A percentile compares a stretch with the other conserved stretches of the same genome.
Conservation (phyloP, 2,797 vertebrate genomes). For the Rhinoraja longicauda region DNA sequence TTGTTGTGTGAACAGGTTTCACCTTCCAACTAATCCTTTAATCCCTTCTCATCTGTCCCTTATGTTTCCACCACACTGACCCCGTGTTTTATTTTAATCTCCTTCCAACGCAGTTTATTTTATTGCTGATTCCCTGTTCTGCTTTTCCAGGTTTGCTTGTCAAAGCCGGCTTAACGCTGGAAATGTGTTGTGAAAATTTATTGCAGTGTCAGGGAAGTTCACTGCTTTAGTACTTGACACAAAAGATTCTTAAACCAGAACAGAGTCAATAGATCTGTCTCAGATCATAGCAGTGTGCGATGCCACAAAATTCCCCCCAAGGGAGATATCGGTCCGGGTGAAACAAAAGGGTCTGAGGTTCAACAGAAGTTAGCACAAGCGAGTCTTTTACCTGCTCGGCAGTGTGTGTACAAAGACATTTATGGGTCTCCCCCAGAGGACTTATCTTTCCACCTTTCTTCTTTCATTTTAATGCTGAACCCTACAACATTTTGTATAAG, state of each 20-base stretch:
- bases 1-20: conserved; percentile 30
- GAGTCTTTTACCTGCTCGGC: neutral
- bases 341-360: neutral
- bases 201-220: neutral
- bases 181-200: neutral
- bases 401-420: neutral
- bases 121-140: neutral
- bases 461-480: no score
- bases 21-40: conserved; percentile 23
- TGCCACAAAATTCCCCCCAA: neutral
- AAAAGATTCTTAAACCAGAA: neutral
- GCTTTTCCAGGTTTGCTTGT: neutral
- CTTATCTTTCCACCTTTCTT: neutral
- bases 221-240: neutral
- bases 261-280: neutral
- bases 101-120: conserved; percentile 8
- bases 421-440: neutral
- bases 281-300: neutral
- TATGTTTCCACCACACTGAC: conserved; percentile 21
- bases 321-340: neutral
- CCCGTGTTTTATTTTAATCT: conserved; percentile 18
- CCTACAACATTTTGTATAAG: no score
- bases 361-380: neutral
- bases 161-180: neutral
- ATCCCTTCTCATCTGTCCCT: conserved; percentile 21